Base-by-base conservation (phyloP, 2,113 vertebrate species). In the Prolemur simus region DNA sequence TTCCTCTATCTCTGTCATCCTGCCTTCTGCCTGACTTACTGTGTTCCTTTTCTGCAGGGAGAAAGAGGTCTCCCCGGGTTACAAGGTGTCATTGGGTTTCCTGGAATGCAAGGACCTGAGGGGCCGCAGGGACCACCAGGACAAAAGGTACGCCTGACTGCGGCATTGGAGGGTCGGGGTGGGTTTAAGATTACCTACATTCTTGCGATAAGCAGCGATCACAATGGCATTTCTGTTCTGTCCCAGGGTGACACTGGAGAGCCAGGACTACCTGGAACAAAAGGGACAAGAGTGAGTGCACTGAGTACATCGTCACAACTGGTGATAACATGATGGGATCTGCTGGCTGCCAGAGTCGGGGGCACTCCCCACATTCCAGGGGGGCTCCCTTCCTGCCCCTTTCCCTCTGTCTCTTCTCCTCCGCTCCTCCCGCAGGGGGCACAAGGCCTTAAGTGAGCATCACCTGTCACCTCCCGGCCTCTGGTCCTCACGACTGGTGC, bases 31-130 rank as follows among this genome's bases (percentile, higher is more conserved):
- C 58, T 98, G 63, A 98, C 9, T 0, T 21, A 29, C 4, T 63
- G 0, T 60, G 90, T 91, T 96, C 18, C 87, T 95, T 84, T 93
- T 97, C 95, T 63, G 0, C 78, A 99, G 99, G 99, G 99, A 78
- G 99, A 99, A 90, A 98, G 99, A 96, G 99, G 99, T 32, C 98
- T 99, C 58, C 99, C 99, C 0, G 99, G 99, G 78, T 97, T 99
- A 92, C 99, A 99, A 97, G 99, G 99, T 92, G 98, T 99, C 87
- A 99, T 99, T 98, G 99, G 99, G 71, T 99, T 99, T 98, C 99
- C 99, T 63, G 99, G 99, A 95, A 98, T 99, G 98, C 99, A 99
- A 96, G 99, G 99, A 96, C 99, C 98, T 5, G 99, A 99, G 97
- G 99, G 99, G 45, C 99, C 99, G 0, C 94, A 98, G 73, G 99